Evolutionary conservation across 2,797 vertebrate species (phyloP).

Genomic region (Lacerta bilineata): DNA sequence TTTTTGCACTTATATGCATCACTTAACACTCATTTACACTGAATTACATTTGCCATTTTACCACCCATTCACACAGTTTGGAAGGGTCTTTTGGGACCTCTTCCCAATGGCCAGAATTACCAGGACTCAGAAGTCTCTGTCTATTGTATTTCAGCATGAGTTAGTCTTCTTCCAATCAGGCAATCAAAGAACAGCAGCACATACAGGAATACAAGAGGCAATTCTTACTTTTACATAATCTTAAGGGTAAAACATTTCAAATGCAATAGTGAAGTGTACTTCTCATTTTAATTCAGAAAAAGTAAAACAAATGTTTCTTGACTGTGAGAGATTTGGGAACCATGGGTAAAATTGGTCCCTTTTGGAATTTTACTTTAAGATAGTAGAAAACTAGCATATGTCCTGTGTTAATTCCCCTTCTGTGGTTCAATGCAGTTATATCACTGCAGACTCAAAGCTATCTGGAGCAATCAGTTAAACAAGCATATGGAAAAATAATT

Average conservation of each 20-base stretch:
- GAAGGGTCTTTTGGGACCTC: too few species aligned
- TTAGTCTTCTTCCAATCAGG: not conserved
- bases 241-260: not conserved
- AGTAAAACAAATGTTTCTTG: not conserved
- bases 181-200: not conserved
- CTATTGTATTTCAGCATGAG: not conserved
- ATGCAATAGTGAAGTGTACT: not conserved
- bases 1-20: too few species aligned
- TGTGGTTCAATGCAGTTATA: constrained; percentile 57
- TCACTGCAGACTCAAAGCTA: constrained; percentile 61
- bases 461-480: constrained; percentile 67
- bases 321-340: not conserved
- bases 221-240: not conserved
- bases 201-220: not conserved
- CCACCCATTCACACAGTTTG: too few species aligned
- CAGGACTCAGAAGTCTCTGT: not conserved
- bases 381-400: constrained; percentile 6
- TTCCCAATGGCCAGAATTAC: too few species aligned
- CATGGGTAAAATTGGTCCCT: too few species aligned
- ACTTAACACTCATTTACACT: too few species aligned
- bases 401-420: constrained; percentile 65
- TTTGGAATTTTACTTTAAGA: not conserved
- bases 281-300: too few species aligned
- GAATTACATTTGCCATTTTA: too few species aligned
- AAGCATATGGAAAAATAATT: constrained; percentile 59